Conservation (phyloP, 2,113 vertebrate species). For the Gallinago jamesoni region DNA sequence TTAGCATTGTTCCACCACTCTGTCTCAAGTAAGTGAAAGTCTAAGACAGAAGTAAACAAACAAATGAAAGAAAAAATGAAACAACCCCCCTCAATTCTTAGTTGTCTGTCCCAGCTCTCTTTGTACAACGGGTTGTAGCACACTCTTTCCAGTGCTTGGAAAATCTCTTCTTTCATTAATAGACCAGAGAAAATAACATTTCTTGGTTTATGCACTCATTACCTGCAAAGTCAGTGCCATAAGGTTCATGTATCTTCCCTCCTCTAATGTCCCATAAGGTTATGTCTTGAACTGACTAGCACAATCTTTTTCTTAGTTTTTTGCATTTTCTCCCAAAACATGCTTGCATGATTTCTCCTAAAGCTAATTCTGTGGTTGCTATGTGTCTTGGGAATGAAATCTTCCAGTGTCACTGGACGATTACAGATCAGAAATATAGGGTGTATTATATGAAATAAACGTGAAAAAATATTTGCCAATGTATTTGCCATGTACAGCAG, state of each 20-base stretch:
- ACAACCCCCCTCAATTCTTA: accelerated
- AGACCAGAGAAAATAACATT: not conserved
- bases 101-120: not conserved
- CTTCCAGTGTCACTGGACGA: not conserved
- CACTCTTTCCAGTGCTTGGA: not conserved
- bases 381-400: not conserved
- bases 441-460: not conserved
- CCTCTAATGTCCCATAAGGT: not conserved
- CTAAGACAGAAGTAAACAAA: not conserved
- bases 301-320: not conserved
- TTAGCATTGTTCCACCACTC: not conserved
- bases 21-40: not conserved
- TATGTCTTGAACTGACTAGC: not conserved
- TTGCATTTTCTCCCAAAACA: not conserved
- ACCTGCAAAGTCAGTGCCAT: not conserved
- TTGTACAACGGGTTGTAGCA: not conserved
- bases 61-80: not conserved
- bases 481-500: not conserved
- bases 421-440: not conserved
- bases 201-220: not conserved
- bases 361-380: not conserved
- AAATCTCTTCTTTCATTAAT: not conserved
- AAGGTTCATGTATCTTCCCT: not conserved
- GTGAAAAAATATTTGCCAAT: not conserved
- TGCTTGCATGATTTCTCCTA: not conserved